Base-by-base conservation (phyloP, 2,888 invertebrate genomes). In the Thelaira solivaga region DNA sequence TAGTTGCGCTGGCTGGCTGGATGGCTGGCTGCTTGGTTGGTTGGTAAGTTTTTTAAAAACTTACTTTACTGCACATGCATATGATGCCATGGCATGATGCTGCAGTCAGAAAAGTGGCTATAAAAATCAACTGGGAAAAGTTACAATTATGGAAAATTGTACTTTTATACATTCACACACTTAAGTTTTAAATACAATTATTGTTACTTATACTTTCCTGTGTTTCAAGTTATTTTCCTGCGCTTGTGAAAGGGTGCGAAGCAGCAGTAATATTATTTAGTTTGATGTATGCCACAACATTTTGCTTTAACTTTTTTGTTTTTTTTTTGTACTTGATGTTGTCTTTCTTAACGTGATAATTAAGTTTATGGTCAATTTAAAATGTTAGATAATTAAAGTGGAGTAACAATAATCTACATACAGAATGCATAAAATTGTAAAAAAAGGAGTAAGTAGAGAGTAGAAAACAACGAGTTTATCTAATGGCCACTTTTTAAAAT, bases 111-210 rank as follows among this genome's bases (percentile, higher is more conserved):
- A 36, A 1, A 39, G 20, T 26, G 53, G 51, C 34, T 36, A 34
- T 13, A 49, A 51, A n/a, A 71, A 51, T 61, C 61, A 55, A 43
- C 61, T 67, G 47, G 26, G 65, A 61, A 65, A 65, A 71, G 65
- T 74, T 78, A 71, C 65, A 65, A 61, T 78, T 78, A 78, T 78
- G 69, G 69, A 78, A 61, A 74, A 76, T 67, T 61, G 29, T 45
- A 53, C 22, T 18, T 18, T 41, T 24, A 24, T 22, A 24, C 47
- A n/a, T 10, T 7, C 36, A 34, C 1, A 31, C 10, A 43, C 22
- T 8, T 18, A 34, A 47, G 36, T 39, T 59, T 7, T 22, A 26
- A 39, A 62, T 61, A 41, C 39, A 36, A 64, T 72, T 72, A 72
- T 64, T 72, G 55, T 55, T 47, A 47, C 45, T n/a, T n/a, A n/a